A percentile compares a stretch with the other conserved stretches of the same genome.
Conservation (phyloP, 2,113 vertebrate species). For the Deroptyus accipitrinus region DNA sequence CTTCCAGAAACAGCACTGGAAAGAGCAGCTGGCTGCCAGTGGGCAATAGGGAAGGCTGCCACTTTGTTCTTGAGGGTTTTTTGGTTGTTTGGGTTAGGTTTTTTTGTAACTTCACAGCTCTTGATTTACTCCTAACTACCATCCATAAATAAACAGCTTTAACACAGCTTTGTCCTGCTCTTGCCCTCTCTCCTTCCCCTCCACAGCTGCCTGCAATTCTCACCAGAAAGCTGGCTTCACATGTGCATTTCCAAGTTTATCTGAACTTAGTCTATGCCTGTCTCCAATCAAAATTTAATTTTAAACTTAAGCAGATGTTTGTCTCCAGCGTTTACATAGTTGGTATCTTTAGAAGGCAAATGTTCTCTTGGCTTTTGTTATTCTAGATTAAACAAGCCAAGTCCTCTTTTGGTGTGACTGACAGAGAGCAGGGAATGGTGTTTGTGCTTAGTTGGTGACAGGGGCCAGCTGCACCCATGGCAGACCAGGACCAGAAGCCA, state of each 20-base stretch:
- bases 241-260: background rate
- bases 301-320: constrained; percentile 1
- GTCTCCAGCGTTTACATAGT: background rate
- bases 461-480: background rate
- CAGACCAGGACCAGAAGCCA: background rate
- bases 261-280: background rate
- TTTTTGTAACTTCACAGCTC: background rate
- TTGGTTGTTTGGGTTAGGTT: background rate
- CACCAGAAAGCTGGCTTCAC: background rate
- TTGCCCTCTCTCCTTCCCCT: background rate
- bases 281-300: background rate
- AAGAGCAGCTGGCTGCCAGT: background rate
- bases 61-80: background rate
- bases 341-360: background rate
- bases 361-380: background rate
- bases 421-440: background rate
- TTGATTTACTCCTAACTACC: background rate
- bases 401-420: rapidly evolving
- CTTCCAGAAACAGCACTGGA: background rate
- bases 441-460: background rate
- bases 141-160: background rate
- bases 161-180: background rate
- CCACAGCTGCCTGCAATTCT: background rate
- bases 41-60: background rate
- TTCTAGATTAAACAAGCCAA: background rate